Conservation (phyloP, 2,888 invertebrate species). For the Tipula helvola region DNA sequence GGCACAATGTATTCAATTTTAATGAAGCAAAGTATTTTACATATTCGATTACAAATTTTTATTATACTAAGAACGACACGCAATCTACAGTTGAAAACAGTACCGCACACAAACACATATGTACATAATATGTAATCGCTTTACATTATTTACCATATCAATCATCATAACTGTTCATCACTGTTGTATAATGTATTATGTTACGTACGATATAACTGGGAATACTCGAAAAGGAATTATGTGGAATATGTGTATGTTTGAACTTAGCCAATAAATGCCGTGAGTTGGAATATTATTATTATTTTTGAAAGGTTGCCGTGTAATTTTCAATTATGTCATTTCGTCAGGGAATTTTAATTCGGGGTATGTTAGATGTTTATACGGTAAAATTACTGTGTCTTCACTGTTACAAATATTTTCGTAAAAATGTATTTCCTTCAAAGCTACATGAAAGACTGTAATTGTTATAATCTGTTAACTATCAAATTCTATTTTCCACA, state of each 20-base stretch:
- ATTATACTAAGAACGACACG: neutral
- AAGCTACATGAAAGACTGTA: no score
- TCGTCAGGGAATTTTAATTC: no score
- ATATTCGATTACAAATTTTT: neutral
- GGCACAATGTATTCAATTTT: neutral
- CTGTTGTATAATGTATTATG: neutral
- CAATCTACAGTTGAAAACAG: neutral
- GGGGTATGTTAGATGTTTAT: no score
- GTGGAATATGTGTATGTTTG: neutral
- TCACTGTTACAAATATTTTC: no score
- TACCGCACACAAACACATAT: neutral
- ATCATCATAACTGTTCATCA: neutral
- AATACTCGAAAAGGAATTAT: neutral
- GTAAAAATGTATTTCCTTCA: no score
- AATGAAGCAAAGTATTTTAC: neutral
- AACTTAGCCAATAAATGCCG: neutral
- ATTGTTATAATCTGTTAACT: no score
- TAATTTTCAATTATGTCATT: no score
- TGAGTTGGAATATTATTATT: neutral
- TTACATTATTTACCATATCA: neutral
- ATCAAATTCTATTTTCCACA: no score
- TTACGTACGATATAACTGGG: neutral
- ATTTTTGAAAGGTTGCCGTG: no score
- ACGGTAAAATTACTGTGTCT: no score
- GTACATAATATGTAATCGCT: neutral